Evolutionary conservation across 2,888 invertebrate genomes (phyloP), one percentile per base, ranked within the genome.

Genomic region (Ligdia adustata): DNA sequence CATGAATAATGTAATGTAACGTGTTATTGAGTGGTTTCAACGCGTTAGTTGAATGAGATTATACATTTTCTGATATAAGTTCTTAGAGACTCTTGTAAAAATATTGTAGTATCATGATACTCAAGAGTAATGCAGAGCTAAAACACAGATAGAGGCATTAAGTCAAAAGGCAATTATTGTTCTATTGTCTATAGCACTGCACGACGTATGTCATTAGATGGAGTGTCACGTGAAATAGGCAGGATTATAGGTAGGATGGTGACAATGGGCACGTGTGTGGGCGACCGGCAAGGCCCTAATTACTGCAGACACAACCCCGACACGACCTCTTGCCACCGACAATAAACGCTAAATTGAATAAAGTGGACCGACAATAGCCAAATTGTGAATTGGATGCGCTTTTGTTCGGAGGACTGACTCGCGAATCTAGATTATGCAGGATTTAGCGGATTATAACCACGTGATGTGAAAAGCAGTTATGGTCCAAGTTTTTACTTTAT

Each of bases 341-440:
- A 86, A 85, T 86, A 83, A 85, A 75, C 77, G 73, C 66, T 57
- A 82, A 82, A 89, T 87, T 84, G 80, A 79, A 85, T 86, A 79
- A 86, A 88, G 79, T 80, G 76, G 70, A 64, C 83, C 83, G 85
- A 75, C 79, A 72, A 65, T 62, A 69, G 63, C 69, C 67, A 58
- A 77, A 80, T 73, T 65, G 77, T 75, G 64, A 79, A 74, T 78
- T 76, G 68, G 63, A 73, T 70, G 70, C 62, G 67, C 62, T 65
- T n/a, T 66, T 59, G 48, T 52, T 53, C 55, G 58, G 55, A 49
- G 55, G 43, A 54, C 47, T 38, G 26, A 26, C 27, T 31, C 40
- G 18, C 13, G 9, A 18, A 4, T 31, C 49, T 40, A 35, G 40
- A 40, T 37, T 5, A 32, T 40, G 37, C 28, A 28, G 16, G 11